Base-by-base conservation (phyloP, 2,888 invertebrate species). In the Eupeodes latifasciatus region DNA sequence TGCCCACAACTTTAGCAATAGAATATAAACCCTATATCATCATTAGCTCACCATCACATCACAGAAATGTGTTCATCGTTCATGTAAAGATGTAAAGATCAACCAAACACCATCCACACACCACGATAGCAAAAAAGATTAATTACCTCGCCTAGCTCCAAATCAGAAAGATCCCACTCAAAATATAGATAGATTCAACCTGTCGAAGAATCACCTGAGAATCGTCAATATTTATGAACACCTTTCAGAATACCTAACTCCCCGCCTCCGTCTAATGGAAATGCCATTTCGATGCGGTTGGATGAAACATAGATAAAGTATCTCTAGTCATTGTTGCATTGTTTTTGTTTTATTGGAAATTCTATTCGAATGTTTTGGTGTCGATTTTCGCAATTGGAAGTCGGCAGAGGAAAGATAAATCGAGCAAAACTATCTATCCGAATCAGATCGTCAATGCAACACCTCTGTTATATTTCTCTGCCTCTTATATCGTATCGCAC, bases 341-440 rank as follows among this genome's bases (percentile, higher is more conserved):
- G 5, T 5, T 59, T 9, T n/a, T 61, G 5, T 36, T 51, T 40
- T 40, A 71, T 71, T 71, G 36, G 86, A 83, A 83, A 83, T 66
- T 66, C 80, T 59, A 83, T 66, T 77, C 87, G 80, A 87, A 74
- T 80, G 76, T 84, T 84, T 87, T 67, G 77, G 83, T 87, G 55
- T 87, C 74, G 77, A 84, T 87, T 87, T 87, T 84, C 84, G 77
- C 84, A 87, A 87, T 80, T 40, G 40, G 40, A 4, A 40, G 40
- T 40, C 61, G 27, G 11, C 79, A 53, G 61, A 57, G 59, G 66
- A 75, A 76, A 87, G 71, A 81, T 87, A 84, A 78, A 82, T 78
- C 69, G 82, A 85, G 75, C 64, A 76, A 75, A 82, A 71, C 47
- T 61, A 69, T 62, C 77, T 40, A 27, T 72, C 5, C 2, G 51